Conservation (phyloP, 2,888 invertebrate species). For the Amphipyra tragopoginis region DNA sequence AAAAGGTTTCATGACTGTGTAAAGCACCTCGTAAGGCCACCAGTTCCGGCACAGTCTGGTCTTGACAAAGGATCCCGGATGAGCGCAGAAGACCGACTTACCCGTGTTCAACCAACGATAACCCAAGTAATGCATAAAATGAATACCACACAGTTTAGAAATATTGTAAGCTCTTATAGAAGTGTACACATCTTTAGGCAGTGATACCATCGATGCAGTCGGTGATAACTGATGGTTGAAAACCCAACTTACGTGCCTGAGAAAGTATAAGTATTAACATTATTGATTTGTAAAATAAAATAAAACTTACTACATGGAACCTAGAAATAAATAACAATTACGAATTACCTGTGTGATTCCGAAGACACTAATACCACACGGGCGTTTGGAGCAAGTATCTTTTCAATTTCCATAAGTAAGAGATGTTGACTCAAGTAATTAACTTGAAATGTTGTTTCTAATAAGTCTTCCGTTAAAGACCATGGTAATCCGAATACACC, state of each 20-base stretch:
- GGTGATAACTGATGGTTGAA: constrained; percentile 76
- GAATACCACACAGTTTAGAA: constrained; percentile 95
- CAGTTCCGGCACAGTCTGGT: constrained; percentile 94
- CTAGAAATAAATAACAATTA: neutral
- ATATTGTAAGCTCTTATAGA: constrained; percentile 96
- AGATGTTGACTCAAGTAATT: constrained; percentile 96
- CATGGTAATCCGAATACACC: constrained; percentile 94
- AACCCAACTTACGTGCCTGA: constrained; percentile 78
- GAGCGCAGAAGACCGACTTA: constrained; percentile 94
- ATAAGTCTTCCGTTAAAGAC: constrained; percentile 92
- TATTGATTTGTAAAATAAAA: neutral
- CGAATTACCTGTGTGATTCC: constrained; percentile 95
- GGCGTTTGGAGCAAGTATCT: constrained; percentile 91
- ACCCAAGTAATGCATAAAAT: constrained; percentile 91
- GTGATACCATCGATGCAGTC: constrained; percentile 91
- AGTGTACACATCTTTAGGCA: constrained; percentile 92
- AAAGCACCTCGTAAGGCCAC: constrained; percentile 95
- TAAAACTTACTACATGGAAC: too few relatives aligned
- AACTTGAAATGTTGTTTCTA: constrained; percentile 95
- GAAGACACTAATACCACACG: constrained; percentile 96
- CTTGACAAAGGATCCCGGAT: constrained; percentile 97
- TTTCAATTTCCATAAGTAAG: constrained; percentile 93
- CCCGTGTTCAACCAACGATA: constrained; percentile 92
- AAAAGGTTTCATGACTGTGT: constrained; percentile 95
- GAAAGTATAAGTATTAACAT: constrained; percentile 28